phyloP scores from a whole-genome alignment of 2,888 invertebrate species.

The Smittia sp. region DNA sequence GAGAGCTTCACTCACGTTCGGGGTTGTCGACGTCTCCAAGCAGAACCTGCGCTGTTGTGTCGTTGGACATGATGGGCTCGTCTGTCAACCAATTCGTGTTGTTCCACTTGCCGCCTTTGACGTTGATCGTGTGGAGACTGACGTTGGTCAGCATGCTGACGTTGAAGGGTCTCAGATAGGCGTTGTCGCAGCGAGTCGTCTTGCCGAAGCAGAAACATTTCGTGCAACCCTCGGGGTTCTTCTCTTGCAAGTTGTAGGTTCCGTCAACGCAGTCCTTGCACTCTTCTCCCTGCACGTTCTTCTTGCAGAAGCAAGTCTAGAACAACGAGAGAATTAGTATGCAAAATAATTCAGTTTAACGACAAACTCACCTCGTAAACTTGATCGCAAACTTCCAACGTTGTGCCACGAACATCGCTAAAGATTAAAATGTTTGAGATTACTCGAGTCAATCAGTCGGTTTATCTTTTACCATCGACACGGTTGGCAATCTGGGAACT shows the following conservation, averaged over 20 bases:
- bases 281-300: constrained; percentile 63
- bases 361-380: constrained; percentile 49
- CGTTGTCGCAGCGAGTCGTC: constrained; percentile 79
- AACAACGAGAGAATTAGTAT: neutral
- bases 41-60: constrained; percentile 51
- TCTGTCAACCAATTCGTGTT: constrained; percentile 39
- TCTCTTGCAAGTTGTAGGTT: constrained; percentile 81
- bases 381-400: constrained; percentile 84
- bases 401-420: constrained; percentile 75
- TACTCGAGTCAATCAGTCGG: no score
- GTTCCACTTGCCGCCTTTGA: constrained; percentile 37
- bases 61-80: constrained; percentile 50
- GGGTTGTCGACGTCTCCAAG: constrained; percentile 47
- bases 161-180: constrained; percentile 58
- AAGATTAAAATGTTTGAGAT: neutral
- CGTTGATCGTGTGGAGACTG: constrained; percentile 47
- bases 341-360: neutral
- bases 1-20: neutral
- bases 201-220: constrained; percentile 97
- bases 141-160: constrained; percentile 50
- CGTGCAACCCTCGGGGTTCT: constrained; percentile 87
- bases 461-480: constrained; percentile 62
- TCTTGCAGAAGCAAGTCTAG: constrained; percentile 72
- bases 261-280: constrained; percentile 87
- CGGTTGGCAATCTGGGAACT: constrained; percentile 83